Base-by-base conservation (phyloP, 2,888 invertebrate species). In the Xanthia icteritia region DNA sequence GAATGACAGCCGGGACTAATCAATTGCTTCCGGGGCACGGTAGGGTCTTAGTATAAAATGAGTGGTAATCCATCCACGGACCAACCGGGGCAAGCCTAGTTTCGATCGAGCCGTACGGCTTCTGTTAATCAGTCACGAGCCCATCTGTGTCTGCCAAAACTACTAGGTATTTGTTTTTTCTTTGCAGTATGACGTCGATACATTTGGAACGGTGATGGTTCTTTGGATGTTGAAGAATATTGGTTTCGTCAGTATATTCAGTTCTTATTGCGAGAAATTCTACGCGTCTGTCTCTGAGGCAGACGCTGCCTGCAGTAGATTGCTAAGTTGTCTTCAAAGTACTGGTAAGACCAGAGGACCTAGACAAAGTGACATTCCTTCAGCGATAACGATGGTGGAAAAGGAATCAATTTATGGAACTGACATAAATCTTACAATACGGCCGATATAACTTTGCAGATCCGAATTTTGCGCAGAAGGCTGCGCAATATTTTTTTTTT, bases 261-360 rank as follows among this genome's bases (percentile, higher is more conserved):
- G 73, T 42, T 23, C 2, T 2, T 1, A 11, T 4, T 73, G 73
- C 27, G 73, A 73, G 6, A 68, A 68, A 42, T 73, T 54, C 73
- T 68, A 73, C 23, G 0, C 3, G 2, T 68, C 69, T 6, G 17
- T 68, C 2, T 54, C 39, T 31, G 42, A 68, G 17, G 73, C 11
- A 17, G 69, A 73, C 17, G 11, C 39, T 68, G 69, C 23, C 54
- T 73, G 73, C 54, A 54, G 54, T 73, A 23, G 69, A 27, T 54
- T 73, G 54, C 17, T 73, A 23, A 42, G 23, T 2, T 31, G 23
- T 68, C 51, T 69, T 15, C 54, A 68, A 42, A 42, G 39, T 54
- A 54, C 51, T 6, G 27, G 54, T 73, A 69, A 42, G 17, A 13
- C 39, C 3, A 39, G 20, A 56, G 5, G 9, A n/a, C 17, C 23